Evolutionary conservation across 2,113 vertebrate species (phyloP).

Genomic region (Gopherus evgoodei): DNA sequence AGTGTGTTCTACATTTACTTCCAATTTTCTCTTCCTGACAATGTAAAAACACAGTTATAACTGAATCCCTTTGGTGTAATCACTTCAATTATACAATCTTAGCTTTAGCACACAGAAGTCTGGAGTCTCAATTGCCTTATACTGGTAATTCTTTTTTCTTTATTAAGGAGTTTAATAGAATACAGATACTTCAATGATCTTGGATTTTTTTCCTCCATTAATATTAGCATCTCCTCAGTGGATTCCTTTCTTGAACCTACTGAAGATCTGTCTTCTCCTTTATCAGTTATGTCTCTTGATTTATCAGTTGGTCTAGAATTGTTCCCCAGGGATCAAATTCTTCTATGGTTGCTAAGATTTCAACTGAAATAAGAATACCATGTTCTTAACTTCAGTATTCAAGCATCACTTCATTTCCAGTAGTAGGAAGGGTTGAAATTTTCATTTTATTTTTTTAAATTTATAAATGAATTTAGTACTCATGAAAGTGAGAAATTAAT

Average conservation of each 20-base stretch:
- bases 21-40: neutral
- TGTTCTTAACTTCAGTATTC: rapidly evolving
- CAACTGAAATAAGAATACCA: neutral
- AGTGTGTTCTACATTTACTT: neutral
- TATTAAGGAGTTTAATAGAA: neutral
- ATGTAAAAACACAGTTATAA: neutral
- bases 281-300: neutral
- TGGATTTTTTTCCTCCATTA: neutral
- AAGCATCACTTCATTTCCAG: neutral
- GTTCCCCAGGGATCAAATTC: neutral
- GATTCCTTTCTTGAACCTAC: neutral
- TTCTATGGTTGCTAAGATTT: neutral
- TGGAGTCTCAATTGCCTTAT: neutral
- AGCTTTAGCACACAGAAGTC: neutral
- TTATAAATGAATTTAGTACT: neutral
- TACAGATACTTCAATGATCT: neutral
- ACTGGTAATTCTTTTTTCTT: neutral
- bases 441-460: neutral
- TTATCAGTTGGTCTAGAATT: neutral
- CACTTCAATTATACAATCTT: neutral
- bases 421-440: neutral
- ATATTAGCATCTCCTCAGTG: neutral
- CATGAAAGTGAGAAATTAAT: neutral
- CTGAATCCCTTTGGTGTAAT: neutral
- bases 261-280: neutral